Conservation (phyloP, 2,797 vertebrate genomes). For the Catostomus latipinnis region DNA sequence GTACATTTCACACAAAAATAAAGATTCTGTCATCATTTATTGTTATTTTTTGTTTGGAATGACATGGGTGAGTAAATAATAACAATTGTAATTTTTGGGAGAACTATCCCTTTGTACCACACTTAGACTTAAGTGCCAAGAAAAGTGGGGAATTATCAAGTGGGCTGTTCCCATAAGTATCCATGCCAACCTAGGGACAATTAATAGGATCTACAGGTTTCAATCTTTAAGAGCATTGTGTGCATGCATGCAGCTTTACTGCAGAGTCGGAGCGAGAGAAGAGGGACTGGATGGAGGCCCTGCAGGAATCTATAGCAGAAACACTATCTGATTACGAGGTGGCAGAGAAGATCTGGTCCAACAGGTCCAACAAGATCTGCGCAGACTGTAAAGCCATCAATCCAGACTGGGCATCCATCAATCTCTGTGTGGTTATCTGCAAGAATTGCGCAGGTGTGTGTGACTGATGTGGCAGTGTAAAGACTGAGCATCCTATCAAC, state of each 20-base stretch:
- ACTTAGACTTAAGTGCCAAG: neutral
- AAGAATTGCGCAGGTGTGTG: conserved; percentile 92
- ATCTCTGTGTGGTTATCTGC: conserved; percentile 97
- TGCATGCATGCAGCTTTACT: conserved; percentile 81
- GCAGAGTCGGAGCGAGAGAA: conserved; percentile 91
- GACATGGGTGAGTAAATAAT: too few relatives aligned
- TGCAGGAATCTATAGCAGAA: conserved; percentile 93
- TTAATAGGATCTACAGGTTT: neutral
- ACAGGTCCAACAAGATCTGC: conserved; percentile 90
- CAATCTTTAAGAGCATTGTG: conserved; percentile 21
- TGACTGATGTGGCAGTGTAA: neutral
- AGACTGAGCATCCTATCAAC: neutral
- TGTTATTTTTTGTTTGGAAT: too few relatives aligned
- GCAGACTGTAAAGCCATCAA: conserved; percentile 90
- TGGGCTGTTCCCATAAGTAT: neutral
- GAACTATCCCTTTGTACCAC: too few relatives aligned
- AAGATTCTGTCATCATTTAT: too few relatives aligned
- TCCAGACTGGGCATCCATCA: conserved; percentile 98
- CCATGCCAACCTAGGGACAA: neutral
- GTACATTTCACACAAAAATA: neutral
- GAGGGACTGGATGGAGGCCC: conserved; percentile 90
- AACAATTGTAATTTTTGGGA: too few relatives aligned
- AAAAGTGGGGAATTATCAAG: neutral
- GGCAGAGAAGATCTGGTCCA: conserved; percentile 99
- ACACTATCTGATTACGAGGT: conserved; percentile 96